Conservation (phyloP, 2,888 invertebrate genomes). For the Eulithis testata region DNA sequence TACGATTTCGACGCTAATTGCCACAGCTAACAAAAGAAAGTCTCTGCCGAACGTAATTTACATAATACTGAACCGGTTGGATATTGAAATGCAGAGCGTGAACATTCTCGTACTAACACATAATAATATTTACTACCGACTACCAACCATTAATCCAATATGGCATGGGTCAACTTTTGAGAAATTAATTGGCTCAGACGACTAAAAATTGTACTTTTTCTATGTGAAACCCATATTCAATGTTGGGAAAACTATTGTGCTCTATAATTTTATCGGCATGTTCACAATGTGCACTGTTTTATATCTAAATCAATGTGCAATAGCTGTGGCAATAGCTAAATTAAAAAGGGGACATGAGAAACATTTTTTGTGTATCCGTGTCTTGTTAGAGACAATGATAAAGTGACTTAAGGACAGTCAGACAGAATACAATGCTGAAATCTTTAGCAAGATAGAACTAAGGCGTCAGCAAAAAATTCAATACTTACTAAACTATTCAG, state of each 20-base stretch:
- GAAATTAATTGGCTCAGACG: too few relatives aligned
- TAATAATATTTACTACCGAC: conserved; percentile 9
- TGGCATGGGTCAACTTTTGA: conserved; percentile 1
- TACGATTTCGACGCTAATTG: conserved; percentile 52
- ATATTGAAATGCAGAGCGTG: conserved; percentile 32
- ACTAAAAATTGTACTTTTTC: too few relatives aligned
- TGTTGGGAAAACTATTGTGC: not conserved
- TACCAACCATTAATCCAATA: not conserved
- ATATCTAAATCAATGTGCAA: too few relatives aligned
- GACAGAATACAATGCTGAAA: too few relatives aligned
- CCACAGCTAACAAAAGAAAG: conserved; percentile 59
- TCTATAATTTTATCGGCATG: not conserved
- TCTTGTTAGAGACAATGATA: too few relatives aligned
- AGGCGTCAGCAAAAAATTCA: too few relatives aligned
- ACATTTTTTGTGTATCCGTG: too few relatives aligned
- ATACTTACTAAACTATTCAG: too few relatives aligned
- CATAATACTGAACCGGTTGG: conserved; percentile 49
- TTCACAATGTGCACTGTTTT: not conserved
- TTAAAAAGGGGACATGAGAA: too few relatives aligned
- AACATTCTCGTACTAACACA: conserved; percentile 15
- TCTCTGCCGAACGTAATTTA: conserved; percentile 54
- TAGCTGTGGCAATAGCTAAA: too few relatives aligned
- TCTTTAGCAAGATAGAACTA: too few relatives aligned
- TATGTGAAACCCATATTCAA: not conserved
- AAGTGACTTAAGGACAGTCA: too few relatives aligned